Evolutionary conservation across 2,797 vertebrate species (phyloP).

Genomic region (Ataeniobius toweri): DNA sequence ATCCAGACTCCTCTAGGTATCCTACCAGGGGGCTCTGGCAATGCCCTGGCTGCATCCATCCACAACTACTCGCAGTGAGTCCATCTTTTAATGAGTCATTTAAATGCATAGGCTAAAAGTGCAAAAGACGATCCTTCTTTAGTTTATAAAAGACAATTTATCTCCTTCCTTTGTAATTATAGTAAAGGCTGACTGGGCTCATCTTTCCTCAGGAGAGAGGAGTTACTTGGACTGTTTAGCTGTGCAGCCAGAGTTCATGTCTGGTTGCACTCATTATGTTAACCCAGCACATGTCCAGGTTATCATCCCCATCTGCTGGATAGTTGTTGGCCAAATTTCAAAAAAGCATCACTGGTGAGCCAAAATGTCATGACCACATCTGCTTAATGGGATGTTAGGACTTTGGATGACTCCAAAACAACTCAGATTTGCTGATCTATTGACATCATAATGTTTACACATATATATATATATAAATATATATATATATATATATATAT

Average conservation of each 20-base stretch:
- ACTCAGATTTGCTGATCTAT: background rate
- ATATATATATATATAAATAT: background rate
- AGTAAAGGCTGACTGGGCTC: conserved; percentile 70
- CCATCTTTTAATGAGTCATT: conserved; percentile 70
- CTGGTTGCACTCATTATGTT: conserved; percentile 53
- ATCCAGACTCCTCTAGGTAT: conserved; percentile 89
- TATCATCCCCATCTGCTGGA: conserved; percentile 66
- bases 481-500: no score
- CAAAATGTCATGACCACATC: conserved; percentile 4
- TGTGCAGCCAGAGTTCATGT: conserved; percentile 53
- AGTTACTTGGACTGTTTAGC: conserved; percentile 32
- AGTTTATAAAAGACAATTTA: conserved; percentile 54
- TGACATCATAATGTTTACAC: background rate
- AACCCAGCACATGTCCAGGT: background rate
- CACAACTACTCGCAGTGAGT: conserved; percentile 92
- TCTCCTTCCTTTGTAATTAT: conserved; percentile 70
- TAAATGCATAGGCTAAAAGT: conserved; percentile 73
- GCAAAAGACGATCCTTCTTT: conserved; percentile 35
- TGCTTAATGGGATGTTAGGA: background rate
- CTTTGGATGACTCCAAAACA: background rate
- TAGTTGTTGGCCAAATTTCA: conserved; percentile 30
- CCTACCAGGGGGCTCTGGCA: conserved; percentile 92
- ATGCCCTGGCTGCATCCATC: conserved; percentile 90
- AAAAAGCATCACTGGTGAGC: background rate
- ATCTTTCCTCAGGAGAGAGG: conserved; percentile 46